Evolutionary conservation across 2,113 vertebrate genomes (phyloP), one percentile per base, ranked within the genome.

Genomic region (Leptodactylus fuscus): DNA sequence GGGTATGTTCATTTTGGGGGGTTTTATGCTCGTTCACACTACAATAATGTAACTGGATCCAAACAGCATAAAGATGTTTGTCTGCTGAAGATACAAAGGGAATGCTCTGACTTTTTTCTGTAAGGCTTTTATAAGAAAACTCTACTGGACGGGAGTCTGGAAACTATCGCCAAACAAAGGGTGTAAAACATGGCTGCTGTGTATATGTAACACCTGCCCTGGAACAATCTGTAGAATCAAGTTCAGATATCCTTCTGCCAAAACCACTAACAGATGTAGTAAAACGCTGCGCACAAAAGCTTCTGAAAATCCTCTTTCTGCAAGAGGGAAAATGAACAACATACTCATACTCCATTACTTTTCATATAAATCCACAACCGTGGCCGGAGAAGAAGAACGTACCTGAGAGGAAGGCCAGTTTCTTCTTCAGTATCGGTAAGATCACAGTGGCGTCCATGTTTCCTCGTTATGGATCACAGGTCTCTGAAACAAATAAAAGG

Each of bases 401-500:
- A 99, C 98, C 98, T 95, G 98, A 99, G 88, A 99, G 94, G 89
- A 99, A 99, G 81, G 98, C 98, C 88, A 99, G 91, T 80, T 96
- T 98, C 92, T 99, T 99, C 94, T 98, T 98, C 89, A 99, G 93
- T 89, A 98, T 93, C 15, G 97, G 94, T 89, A 99, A 88, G 90
- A 99, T 98, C 91, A 88, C 93, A 62, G 95, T 96, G 2, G 98
- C 98, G 88, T 99, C 98, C 97, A 97, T 98, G 83, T 85, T 92
- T 89, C 80, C 90, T 87, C 78, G 69, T 16, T 85, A 88, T 83
- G 41, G 87, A 58, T 38, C 20, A 38, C 20, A 60, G 24, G 41
- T 48, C 71, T 41, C 4, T 69, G 29, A 36, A 78, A 78, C 9
- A 79, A 38, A 60, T 3, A 60, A 44, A 27, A 48, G 18, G 12